phyloP scores from a whole-genome alignment of 2,888 invertebrate species.

The Congeria kusceri region DNA sequence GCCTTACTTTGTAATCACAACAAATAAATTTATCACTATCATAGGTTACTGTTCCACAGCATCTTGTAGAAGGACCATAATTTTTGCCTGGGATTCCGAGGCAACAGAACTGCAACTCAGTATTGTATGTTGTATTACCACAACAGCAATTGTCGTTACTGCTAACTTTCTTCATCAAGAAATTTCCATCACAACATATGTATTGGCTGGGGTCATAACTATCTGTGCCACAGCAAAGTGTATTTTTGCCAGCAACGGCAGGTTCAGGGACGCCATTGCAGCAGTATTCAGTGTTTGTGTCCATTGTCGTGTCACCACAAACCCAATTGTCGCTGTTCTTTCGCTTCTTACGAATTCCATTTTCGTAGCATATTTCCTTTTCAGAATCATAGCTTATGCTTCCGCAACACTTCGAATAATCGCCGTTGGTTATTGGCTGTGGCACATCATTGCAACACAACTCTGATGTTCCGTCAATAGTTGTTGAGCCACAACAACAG shows the following conservation, averaged over 20 bases:
- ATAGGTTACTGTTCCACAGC: conserved; percentile 47
- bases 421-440: conserved; percentile 33
- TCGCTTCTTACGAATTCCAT: conserved; percentile 39
- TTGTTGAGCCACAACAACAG: conserved; percentile 49
- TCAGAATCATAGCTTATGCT: conserved; percentile 41
- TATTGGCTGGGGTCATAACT: conserved; percentile 41
- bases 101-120: conserved; percentile 45
- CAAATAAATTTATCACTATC: conserved; percentile 39
- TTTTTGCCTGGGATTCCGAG: conserved; percentile 31
- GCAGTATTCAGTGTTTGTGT: conserved; percentile 40
- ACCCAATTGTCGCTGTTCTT: conserved; percentile 52
- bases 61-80: conserved; percentile 44
- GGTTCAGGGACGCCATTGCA: conserved; percentile 47
- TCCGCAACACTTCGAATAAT: conserved; percentile 44
- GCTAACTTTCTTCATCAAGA: conserved; percentile 33
- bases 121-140: conserved; percentile 54
- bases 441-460: conserved; percentile 52
- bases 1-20: conserved; percentile 41
- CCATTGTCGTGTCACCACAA: conserved; percentile 51
- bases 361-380: conserved; percentile 46
- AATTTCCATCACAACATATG: conserved; percentile 45
- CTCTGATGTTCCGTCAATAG: conserved; percentile 41
- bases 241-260: conserved; percentile 41
- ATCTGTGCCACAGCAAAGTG: conserved; percentile 36
- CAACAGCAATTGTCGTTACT: conserved; percentile 54